Evolutionary conservation across 2,797 vertebrate species (phyloP).

Genomic region (Enteromius unitaeniatus): DNA sequence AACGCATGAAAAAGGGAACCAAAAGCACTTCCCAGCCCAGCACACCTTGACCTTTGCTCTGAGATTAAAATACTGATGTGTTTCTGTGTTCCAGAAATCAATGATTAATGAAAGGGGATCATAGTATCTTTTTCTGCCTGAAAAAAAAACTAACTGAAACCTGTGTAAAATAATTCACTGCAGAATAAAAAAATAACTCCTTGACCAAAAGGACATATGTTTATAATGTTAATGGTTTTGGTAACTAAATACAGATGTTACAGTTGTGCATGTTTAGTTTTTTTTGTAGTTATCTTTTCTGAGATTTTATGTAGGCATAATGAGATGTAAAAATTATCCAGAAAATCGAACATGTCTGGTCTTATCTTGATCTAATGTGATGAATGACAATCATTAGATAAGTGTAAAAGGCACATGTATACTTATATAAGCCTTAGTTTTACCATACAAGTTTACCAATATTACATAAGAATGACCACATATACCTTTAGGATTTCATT

Average conservation of each 20-base stretch:
- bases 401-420: background rate
- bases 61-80: constrained; percentile 66
- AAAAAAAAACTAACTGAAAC: background rate
- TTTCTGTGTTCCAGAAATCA: constrained; percentile 65
- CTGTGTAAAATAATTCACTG: background rate
- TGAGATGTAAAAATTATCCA: background rate
- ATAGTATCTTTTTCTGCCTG: constrained; percentile 49
- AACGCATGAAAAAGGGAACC: constrained; percentile 33
- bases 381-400: background rate
- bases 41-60: constrained; percentile 75
- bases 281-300: background rate
- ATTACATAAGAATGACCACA: background rate
- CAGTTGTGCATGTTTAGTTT: background rate
- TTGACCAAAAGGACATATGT: background rate
- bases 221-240: background rate
- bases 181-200: too few species aligned
- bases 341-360: background rate
- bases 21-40: constrained; percentile 35
- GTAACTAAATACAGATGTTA: background rate
- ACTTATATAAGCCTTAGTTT: background rate
- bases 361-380: background rate
- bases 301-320: background rate
- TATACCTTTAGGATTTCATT: background rate
- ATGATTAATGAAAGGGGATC: constrained; percentile 76
- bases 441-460: background rate